These are phyloP conservation scores for Ptyas mucosa DNA, from an alignment of 2,113 vertebrate genomes.

Conservation along the genomic window DNA sequence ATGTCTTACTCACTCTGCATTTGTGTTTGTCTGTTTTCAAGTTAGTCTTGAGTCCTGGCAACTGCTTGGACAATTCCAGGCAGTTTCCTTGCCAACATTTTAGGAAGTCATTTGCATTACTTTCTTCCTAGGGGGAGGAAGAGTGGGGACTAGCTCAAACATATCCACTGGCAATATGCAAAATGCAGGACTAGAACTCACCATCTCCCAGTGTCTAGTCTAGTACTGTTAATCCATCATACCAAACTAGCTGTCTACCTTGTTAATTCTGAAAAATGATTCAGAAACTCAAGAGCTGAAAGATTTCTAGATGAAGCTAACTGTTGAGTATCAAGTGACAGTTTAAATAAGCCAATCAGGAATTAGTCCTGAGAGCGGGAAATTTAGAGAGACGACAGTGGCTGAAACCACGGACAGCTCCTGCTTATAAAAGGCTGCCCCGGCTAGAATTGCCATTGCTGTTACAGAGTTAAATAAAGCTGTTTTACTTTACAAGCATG, in stretches of 20 bases:
- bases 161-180: not conserved
- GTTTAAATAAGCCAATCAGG: no score
- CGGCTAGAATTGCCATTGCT: no score
- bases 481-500: no score
- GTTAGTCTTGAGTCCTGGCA: not conserved
- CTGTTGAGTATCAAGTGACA: no score
- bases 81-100: not conserved
- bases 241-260: not conserved
- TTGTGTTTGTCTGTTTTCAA: not conserved
- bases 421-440: no score
- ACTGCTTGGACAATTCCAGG: not conserved
- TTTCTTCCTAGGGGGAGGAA: not conserved
- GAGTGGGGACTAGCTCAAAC: not conserved
- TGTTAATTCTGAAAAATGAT: not conserved
- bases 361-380: no score
- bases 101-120: not conserved
- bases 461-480: no score
- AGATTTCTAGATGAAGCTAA: not conserved
- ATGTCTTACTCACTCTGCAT: not conserved
- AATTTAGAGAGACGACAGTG: no score
- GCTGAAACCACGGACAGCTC: no score
- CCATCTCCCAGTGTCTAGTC: not conserved
- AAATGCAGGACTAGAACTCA: not conserved
- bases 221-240: not conserved
- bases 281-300: not conserved